Evolutionary conservation across 2,888 invertebrate genomes (phyloP).

Genomic region (Melieria picta): DNA sequence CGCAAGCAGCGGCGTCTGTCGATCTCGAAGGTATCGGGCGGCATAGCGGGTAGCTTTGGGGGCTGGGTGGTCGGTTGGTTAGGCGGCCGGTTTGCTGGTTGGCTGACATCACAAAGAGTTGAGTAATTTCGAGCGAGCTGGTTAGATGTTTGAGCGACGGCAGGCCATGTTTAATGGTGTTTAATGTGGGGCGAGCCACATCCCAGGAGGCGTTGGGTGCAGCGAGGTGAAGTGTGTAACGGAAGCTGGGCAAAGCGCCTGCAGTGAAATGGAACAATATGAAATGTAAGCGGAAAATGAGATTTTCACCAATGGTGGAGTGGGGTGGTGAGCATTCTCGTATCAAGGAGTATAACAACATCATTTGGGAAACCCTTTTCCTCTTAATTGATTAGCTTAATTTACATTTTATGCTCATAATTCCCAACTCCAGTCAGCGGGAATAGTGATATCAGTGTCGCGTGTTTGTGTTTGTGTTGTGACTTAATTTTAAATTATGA

Average conservation of each 20-base stretch:
- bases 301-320: background rate
- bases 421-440: slow-evolving; percentile 12
- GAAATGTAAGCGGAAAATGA: slow-evolving; percentile 33
- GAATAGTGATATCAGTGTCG: too few species aligned
- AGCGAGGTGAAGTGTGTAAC: background rate
- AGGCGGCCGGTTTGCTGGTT: background rate
- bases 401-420: slow-evolving; percentile 57
- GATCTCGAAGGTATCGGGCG: too few species aligned
- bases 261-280: slow-evolving; percentile 35
- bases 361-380: background rate
- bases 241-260: slow-evolving; percentile 6
- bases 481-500: too few species aligned
- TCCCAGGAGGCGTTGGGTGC: too few species aligned
- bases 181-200: background rate
- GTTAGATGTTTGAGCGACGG: too few species aligned
- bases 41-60: too few species aligned
- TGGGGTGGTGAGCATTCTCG: background rate
- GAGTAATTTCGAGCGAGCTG: slow-evolving; percentile 17
- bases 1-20: background rate
- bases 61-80: too few species aligned
- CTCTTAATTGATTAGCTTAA: slow-evolving; percentile 55
- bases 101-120: background rate
- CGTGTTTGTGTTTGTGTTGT: too few species aligned
- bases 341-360: too few species aligned
- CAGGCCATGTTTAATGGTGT: too few species aligned